Percentiles rank a stretch among this genome's conserved stretches.
Conservation (phyloP, 2,888 invertebrate species). For the Gonocerus acuteangulatus region DNA sequence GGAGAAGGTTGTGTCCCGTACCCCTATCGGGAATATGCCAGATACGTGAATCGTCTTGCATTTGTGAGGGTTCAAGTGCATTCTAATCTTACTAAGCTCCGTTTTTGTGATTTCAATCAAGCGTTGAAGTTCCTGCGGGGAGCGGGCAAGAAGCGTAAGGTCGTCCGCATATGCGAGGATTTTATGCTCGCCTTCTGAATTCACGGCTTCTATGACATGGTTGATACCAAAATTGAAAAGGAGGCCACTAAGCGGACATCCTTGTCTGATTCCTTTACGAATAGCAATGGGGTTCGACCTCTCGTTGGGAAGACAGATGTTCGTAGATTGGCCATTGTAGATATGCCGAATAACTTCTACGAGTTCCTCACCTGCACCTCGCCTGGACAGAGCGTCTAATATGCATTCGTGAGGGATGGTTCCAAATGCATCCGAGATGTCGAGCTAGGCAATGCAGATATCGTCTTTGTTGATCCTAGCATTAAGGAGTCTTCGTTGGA, state of each 20-base stretch:
- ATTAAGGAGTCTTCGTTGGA: not conserved
- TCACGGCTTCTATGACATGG: no score
- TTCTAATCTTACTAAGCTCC: not conserved
- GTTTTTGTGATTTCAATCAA: not conserved
- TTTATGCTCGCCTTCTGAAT: not conserved
- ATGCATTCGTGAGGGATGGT: not conserved
- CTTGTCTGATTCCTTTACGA: conserved; percentile 10
- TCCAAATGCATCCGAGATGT: conserved; percentile 4
- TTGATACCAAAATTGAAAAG: conserved; percentile 9
- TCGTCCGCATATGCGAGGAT: conserved; percentile 23
- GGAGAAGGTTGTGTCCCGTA: not conserved
- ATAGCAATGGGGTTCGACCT: not conserved
- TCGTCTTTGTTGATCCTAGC: not conserved
- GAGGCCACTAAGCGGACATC: conserved; percentile 19
- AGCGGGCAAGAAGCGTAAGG: not conserved
- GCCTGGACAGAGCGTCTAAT: not conserved
- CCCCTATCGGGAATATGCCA: not conserved
- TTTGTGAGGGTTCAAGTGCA: not conserved
- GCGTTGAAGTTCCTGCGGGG: not conserved
- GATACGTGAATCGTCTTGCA: not conserved
- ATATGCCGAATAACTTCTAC: not conserved
- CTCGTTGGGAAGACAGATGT: not conserved
- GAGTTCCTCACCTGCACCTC: not conserved
- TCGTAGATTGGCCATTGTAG: not conserved
- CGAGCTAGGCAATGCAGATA: conserved; percentile 2